Evolutionary conservation across 2,888 invertebrate species (phyloP).

Genomic region (Aethes cnicana): DNA sequence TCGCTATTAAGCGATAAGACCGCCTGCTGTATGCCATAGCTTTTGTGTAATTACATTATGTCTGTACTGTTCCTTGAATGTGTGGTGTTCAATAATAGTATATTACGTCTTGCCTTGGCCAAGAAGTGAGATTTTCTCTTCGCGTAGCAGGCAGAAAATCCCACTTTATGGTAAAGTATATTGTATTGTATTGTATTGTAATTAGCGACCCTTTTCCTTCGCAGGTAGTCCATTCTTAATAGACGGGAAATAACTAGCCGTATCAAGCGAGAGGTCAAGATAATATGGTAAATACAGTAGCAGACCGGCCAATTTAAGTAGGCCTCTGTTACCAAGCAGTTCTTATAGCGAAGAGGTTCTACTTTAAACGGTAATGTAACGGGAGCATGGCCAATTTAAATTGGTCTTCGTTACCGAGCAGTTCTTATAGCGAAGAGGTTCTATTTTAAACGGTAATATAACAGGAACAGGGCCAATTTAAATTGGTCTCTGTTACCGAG

Average conservation of each 20-base stretch:
- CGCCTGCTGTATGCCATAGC: too few species aligned
- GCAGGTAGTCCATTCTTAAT: constrained; percentile 16
- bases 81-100: too few species aligned
- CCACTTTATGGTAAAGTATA: too few species aligned
- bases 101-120: too few species aligned
- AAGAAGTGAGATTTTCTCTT: too few species aligned
- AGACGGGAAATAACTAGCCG: neutral
- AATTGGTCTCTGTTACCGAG: constrained; percentile 14
- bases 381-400: constrained; percentile 17
- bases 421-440: constrained; percentile 16
- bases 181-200: too few species aligned
- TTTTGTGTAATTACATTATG: too few species aligned
- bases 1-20: too few species aligned
- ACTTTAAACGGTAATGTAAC: constrained; percentile 30
- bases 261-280: constrained; percentile 37
- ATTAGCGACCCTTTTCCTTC: constrained; percentile 17
- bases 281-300: constrained; percentile 36
- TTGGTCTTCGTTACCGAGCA: constrained; percentile 9
- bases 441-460: constrained; percentile 26
- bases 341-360: constrained; percentile 17
- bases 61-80: too few species aligned
- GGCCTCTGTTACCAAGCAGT: constrained; percentile 10
- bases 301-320: constrained; percentile 11
- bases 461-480: constrained; percentile 3
- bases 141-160: too few species aligned